Evolutionary conservation across 1,140 invertebrate species (phyloP), one percentile per base, ranked within the genome.

Genomic region (Andrena cerasifolii): DNA sequence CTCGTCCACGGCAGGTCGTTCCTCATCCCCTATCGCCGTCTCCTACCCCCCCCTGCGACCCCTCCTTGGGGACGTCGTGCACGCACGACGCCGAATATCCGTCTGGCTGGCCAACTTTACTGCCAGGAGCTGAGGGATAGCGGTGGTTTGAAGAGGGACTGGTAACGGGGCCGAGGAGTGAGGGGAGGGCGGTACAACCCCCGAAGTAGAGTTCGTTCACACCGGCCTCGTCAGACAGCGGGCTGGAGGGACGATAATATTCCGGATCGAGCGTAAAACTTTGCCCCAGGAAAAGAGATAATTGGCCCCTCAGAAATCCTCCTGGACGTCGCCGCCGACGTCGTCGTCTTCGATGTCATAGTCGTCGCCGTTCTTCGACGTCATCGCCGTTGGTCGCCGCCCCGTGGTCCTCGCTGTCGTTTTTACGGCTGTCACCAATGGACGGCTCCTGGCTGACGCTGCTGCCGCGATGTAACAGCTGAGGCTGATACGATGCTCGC

Each of bases 151-250:
- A 43, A 66, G 71, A 54, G 49, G 28, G 58, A 26, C 59, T 40
- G 72, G 54, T 21, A 51, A 31, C 14, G 36, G 43, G 36, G n/a
- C n/a, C n/a, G 45, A 18, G 33, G 63, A 53, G 21, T 0, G 21
- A 58, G 56, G 49, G 28, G 73, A 14, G 21, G 61, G 70, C 49
- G 65, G 54, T 65, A 71, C 79, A 81, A 74, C 65, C 79, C 58
- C 81, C 75, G 77, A 75, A 80, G 54, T 75, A 76, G 87, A 90
- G 90, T 91, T 91, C 90, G 83, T 91, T 91, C 89, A 91, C 88
- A 89, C 88, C 77, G 76, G 72, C 40, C 61, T 78, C 82, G 79
- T 74, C 79, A 85, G 81, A 80, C 81, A 73, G 74, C 83, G 74
- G 75, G 40, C 72, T 65, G 59, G 66, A 78, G 74, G 68, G 73